These are phyloP conservation scores for Lordiphosa fenestrarum DNA, from an alignment of 2,888 invertebrate genomes.

Conservation along the genomic window DNA sequence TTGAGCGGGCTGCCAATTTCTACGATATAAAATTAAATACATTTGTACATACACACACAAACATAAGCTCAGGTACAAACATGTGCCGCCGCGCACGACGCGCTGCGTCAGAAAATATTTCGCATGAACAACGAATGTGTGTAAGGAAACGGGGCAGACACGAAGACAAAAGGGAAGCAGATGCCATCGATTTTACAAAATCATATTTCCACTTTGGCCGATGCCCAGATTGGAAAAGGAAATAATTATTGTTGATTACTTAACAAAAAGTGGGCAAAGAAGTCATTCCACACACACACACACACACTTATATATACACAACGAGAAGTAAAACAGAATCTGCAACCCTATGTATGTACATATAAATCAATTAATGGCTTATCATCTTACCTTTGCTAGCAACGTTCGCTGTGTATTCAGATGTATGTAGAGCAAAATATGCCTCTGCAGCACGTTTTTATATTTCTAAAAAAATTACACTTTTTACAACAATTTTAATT, in stretches of 20 bases:
- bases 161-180: constrained; percentile 3
- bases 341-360: constrained; percentile 17
- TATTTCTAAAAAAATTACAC: constrained; percentile 32
- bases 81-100: constrained; percentile 71
- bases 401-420: constrained; percentile 39
- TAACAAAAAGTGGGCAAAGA: constrained; percentile 47
- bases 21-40: constrained; percentile 11
- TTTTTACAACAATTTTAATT: constrained; percentile 50
- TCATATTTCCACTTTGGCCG: constrained; percentile 1
- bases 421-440: constrained; percentile 30
- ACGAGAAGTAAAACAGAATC: constrained; percentile 22
- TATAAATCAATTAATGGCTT: constrained; percentile 12
- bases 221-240: neutral
- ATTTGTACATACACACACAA: constrained; percentile 13
- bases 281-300: constrained; percentile 35
- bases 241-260: constrained; percentile 51
- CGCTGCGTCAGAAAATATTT: constrained; percentile 53
- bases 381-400: constrained; percentile 45
- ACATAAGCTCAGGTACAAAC: constrained; percentile 39
- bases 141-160: constrained; percentile 18
- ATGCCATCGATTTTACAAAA: constrained; percentile 61
- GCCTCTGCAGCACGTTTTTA: constrained; percentile 36
- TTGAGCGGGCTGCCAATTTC: constrained; percentile 22
- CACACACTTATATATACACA: constrained; percentile 24
- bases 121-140: constrained; percentile 6